Evolutionary conservation across 35 echinoderm and acorn worm genomes (phyloP), one percentile per base, ranked within the genome.

Genomic region (Heliocidaris tuberculata): DNA sequence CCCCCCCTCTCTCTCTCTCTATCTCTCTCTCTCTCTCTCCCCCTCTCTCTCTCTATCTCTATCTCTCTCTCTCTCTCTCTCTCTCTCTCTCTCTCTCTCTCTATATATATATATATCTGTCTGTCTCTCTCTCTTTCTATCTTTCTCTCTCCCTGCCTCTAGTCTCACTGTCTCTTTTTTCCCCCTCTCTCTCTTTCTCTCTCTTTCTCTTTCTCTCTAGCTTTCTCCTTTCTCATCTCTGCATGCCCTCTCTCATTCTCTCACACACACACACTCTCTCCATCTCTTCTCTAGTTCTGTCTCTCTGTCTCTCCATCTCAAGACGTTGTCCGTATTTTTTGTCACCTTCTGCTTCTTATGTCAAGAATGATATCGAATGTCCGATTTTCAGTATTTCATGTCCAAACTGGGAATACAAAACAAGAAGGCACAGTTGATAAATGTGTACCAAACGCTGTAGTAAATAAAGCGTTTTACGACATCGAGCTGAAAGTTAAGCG

Each of bases 331-430:
- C 65, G 65, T 27, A 27, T 78, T 78, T 78, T 78, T 78, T 78
- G 65, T 78, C 65, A 19, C 65, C 65, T 78, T 78, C 27, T 78
- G 19, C 21, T 78, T 78, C 65, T 78, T 78, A 78, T 78, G 65
- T 78, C 65, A 78, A 19, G 65, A n/a, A 47, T 48, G 31, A 89
- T 89, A 89, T 89, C 47, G 47, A 89, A 48, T 89, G 87, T 89
- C 87, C 31, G 31, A 32, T 89, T 89, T 89, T 89, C 87, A 89
- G 31, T 32, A 47, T 48, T 32, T 48, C 31, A 48, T 89, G 87
- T 89, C 87, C 87, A 11, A 48, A 47, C 16, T 89, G 87, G 87
- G 87, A 89, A 89, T 89, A 89, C 47, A 89, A 89, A 89, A 89
- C 87, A 89, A 9, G 31, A 6, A 47, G 87, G 87, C 87, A 27